Evolutionary conservation across 2,797 vertebrate genomes (phyloP).

Genomic region (Falco rusticolus): DNA sequence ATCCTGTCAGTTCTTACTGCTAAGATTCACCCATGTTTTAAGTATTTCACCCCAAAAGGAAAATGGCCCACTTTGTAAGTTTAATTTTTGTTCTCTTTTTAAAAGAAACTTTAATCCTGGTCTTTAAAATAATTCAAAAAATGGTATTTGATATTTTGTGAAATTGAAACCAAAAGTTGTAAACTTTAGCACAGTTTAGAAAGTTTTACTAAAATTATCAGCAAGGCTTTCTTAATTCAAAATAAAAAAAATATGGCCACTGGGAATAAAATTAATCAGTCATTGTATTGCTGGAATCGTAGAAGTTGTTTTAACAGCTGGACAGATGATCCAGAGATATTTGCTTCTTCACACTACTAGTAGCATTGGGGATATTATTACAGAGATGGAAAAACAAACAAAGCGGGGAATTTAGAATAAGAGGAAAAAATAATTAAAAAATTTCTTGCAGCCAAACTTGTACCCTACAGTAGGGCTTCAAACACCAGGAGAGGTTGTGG

Average conservation of each 20-base stretch:
- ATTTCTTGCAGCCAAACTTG: constrained; percentile 83
- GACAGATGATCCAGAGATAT: background rate
- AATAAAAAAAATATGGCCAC: background rate
- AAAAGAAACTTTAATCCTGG: background rate
- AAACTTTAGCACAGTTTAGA: background rate
- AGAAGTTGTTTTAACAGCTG: background rate
- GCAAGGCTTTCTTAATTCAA: background rate
- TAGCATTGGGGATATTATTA: background rate
- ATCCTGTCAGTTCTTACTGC: constrained; percentile 16
- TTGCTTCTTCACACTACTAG: background rate
- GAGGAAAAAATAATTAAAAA: constrained; percentile 39
- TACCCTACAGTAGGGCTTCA: constrained; percentile 87
- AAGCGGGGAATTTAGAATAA: background rate
- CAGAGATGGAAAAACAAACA: background rate
- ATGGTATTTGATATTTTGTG: background rate
- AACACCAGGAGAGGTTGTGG: constrained; percentile 86
- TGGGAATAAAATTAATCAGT: background rate
- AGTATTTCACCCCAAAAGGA: constrained; percentile 45
- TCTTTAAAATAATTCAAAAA: background rate
- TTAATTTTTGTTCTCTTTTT: constrained; percentile 27
- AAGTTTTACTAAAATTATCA: background rate
- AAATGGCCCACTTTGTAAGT: constrained; percentile 21
- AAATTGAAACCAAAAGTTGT: background rate
- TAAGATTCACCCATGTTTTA: constrained; percentile 29
- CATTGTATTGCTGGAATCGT: background rate